Evolutionary conservation across 2,797 vertebrate species (phyloP).

Genomic region (Mallotus villosus): DNA sequence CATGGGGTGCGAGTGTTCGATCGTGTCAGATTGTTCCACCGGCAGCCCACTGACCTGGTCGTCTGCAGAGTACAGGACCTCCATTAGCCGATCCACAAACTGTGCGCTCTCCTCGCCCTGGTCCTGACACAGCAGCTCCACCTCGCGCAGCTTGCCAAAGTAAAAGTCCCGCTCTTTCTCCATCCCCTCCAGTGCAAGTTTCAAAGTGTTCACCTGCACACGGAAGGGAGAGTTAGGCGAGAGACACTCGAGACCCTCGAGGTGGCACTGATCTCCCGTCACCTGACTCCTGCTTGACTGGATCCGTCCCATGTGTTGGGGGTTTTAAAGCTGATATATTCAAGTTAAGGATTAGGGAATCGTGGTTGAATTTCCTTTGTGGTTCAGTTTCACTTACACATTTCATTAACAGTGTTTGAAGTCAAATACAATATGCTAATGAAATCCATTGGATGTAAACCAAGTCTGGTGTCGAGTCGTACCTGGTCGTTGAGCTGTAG

Average conservation of each 20-base stretch:
- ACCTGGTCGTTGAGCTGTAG: conserved; percentile 97
- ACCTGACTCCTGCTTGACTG: neutral
- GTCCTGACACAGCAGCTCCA: conserved; percentile 96
- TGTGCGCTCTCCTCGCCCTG: conserved; percentile 88
- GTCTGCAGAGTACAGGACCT: conserved; percentile 93
- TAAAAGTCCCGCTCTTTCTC: conserved; percentile 99
- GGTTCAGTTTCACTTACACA: neutral
- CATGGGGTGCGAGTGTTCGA: neutral
- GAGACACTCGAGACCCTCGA: no score
- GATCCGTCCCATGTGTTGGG: neutral
- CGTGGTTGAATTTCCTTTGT: neutral
- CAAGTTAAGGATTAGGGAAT: neutral
- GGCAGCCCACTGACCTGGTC: conserved; percentile 82
- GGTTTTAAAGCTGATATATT: neutral
- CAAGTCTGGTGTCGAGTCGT: neutral
- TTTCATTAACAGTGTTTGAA: neutral
- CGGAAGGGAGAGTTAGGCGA: conserved; percentile 4
- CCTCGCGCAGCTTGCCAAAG: conserved; percentile 97
- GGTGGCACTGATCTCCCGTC: neutral
- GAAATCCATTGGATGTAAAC: neutral
- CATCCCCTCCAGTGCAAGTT: conserved; percentile 93
- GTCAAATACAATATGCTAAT: neutral
- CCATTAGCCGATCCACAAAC: conserved; percentile 93
- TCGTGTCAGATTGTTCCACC: conserved; percentile 8
- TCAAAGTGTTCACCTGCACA: conserved; percentile 90